Base-by-base conservation (phyloP, 2,113 vertebrate genomes). In the Gallinago media region DNA sequence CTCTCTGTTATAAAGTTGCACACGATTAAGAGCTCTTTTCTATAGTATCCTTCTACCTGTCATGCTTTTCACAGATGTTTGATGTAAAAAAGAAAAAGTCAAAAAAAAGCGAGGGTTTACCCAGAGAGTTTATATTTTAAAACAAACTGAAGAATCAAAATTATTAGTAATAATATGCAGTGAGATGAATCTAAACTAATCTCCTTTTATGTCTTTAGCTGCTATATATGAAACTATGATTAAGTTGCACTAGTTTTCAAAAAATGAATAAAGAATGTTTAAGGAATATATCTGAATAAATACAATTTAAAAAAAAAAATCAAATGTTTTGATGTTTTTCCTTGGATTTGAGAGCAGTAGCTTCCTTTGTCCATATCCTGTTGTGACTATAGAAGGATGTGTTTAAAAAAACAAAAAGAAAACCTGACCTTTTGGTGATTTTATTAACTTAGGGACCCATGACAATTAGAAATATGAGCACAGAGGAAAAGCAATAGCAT, bases 391-490 rank as follows among this genome's bases (percentile, higher is more conserved):
- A 85, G 72, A 83, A 81, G 50, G 82, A 86, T 71, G 49, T 89
- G 93, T 93, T 80, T 44, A 36, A 61, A 85, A 85, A 66, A 15
- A 31, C n/a, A 22, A 13, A 62, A 54, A 71, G 55, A 80, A 62
- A 84, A 34, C 0, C 42, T 94, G 88, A 95, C 91, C 75, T 95
- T 95, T 84, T 91, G 83, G 77, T 94, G 55, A 92, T 94, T 94
- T 85, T 94, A 88, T 92, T 95, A 92, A 91, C 75, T 92, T 92
- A 86, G 79, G 29, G 44, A 78, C n/a, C 21, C n/a, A 62, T 92
- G 81, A 91, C 92, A 84, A 92, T 96, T 96, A 96, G 71, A 95
- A 96, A 93, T 89, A 95, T 14, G 70, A 82, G 49, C 44, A 78
- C 42, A 88, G 65, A 88, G 58, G 34, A 96, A 96, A 94, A 94